phyloP scores from a whole-genome alignment of 2,888 invertebrate genomes.

The Chalcosyrphus nemorum region DNA sequence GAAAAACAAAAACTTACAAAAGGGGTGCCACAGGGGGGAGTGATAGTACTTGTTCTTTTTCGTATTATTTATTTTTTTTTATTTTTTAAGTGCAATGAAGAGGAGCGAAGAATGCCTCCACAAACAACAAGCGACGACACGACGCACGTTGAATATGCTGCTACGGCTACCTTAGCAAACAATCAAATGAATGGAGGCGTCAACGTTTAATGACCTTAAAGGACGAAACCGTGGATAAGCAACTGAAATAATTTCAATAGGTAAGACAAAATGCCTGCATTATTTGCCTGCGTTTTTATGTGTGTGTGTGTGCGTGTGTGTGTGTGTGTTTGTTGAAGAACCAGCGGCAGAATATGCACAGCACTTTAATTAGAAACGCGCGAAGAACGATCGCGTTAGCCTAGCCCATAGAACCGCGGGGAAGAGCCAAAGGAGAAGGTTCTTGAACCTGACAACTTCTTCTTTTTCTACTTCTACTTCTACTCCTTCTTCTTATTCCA shows the following conservation, averaged over 20 bases:
- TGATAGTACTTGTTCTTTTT: conserved; percentile 44
- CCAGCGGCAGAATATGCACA: conserved; percentile 49
- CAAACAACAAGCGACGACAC: conserved; percentile 60
- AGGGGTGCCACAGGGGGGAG: conserved; percentile 37
- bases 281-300: no score
- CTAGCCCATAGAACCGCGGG: background rate
- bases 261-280: conserved; percentile 37
- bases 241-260: conserved; percentile 71
- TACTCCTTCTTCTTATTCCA: no score
- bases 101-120: conserved; percentile 71
- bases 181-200: conserved; percentile 71
- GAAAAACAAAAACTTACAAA: conserved; percentile 36
- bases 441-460: conserved; percentile 63
- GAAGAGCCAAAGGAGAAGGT: conserved; percentile 23
- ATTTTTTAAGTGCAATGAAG: conserved; percentile 62
- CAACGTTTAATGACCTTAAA: conserved; percentile 79
- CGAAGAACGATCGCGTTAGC: conserved; percentile 48
- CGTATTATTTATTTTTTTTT: conserved; percentile 26
- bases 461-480: no score
- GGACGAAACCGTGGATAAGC: conserved; percentile 76
- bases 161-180: conserved; percentile 63
- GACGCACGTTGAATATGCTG: conserved; percentile 60
- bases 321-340: background rate
- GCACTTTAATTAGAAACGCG: conserved; percentile 63
- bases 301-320: no score